Evolutionary conservation across 2,797 vertebrate species (phyloP).

Genomic region (Phataginus tricuspis): DNA sequence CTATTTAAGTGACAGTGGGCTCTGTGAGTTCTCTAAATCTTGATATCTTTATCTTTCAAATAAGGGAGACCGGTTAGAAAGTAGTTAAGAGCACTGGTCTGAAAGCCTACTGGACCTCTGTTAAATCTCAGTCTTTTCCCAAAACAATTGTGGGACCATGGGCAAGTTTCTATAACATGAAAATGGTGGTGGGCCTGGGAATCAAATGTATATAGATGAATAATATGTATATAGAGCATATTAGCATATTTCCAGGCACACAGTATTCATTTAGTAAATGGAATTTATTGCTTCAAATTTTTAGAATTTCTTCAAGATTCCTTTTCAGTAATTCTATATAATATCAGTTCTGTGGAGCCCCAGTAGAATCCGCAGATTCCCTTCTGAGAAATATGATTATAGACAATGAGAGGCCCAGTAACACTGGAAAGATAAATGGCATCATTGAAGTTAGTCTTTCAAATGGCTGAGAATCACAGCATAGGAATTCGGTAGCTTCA

Average conservation of each 20-base stretch:
- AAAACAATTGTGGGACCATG: not conserved
- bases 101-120: not conserved
- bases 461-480: constrained; percentile 6
- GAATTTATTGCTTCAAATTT: not conserved
- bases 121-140: not conserved
- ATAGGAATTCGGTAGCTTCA: constrained; percentile 3
- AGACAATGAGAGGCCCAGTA: not conserved
- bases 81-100: not conserved
- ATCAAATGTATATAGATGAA: not conserved
- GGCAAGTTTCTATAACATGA: not conserved
- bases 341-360: not conserved
- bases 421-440: constrained; percentile 36
- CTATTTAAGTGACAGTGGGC: not conserved
- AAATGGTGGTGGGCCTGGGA: not conserved
- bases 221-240: not conserved
- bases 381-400: not conserved
- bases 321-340: constrained; percentile 3
- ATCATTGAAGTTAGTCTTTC: constrained; percentile 50
- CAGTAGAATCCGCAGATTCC: not conserved
- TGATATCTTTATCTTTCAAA: not conserved
- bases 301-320: not conserved
- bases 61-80: not conserved
- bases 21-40: not conserved
- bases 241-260: not conserved
- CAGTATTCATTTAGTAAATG: not conserved